phyloP scores from a whole-genome alignment of 2,888 invertebrate species.

The Girardia tigrina region DNA sequence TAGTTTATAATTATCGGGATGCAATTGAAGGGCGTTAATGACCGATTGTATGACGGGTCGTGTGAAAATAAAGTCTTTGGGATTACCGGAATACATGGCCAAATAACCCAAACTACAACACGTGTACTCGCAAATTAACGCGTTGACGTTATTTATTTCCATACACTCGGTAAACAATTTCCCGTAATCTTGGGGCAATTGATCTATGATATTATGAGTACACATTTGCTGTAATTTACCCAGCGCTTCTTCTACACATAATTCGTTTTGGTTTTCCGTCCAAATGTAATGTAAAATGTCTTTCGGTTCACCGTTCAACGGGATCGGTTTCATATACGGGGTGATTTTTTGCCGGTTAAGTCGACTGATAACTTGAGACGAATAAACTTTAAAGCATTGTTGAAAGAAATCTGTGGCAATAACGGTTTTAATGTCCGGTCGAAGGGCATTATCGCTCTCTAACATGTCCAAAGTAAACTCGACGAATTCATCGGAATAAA shows the following conservation, averaged over 20 bases:
- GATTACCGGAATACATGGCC: neutral
- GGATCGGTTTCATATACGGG: neutral
- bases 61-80: neutral
- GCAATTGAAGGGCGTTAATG: neutral
- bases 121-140: neutral
- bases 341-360: neutral
- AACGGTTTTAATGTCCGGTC: neutral
- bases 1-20: neutral
- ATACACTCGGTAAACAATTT: neutral
- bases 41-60: neutral
- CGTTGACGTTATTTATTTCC: neutral
- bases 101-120: neutral
- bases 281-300: neutral
- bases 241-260: neutral
- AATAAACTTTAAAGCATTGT: slow-evolving; percentile 14
- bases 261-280: neutral
- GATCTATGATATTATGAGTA: neutral
- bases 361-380: neutral
- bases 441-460: neutral
- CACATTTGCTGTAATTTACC: neutral
- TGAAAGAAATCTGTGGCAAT: neutral
- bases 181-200: neutral
- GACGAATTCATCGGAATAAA: neutral
- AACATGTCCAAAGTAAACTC: neutral
- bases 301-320: neutral